Conservation (phyloP, 2,113 vertebrate species). For the Callipepla squamata region DNA sequence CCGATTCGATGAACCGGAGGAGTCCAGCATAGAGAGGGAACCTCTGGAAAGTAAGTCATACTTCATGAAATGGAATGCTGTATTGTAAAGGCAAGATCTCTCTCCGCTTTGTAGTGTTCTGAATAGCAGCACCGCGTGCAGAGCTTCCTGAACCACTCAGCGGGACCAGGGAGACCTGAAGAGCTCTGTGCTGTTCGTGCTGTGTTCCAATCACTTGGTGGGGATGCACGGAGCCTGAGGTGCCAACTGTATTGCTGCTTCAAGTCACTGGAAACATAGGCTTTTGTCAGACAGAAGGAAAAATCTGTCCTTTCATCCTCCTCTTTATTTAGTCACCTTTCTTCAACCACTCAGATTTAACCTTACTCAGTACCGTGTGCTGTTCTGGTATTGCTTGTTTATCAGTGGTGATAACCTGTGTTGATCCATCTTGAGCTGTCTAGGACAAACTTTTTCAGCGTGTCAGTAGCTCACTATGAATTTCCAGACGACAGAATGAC, state of each 20-base stretch:
- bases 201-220: neutral
- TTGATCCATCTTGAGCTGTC: neutral
- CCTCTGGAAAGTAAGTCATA: constrained; percentile 85
- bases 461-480: neutral
- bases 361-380: neutral
- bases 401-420: neutral
- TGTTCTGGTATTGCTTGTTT: neutral
- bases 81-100: neutral
- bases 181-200: fast-evolving
- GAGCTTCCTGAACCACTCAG: neutral
- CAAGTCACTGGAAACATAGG: neutral
- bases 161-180: neutral
- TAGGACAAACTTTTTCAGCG: neutral
- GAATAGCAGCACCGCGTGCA: neutral
- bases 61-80: neutral
- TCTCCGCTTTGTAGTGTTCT: neutral
- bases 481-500: neutral
- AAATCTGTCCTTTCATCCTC: no score
- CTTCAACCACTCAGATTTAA: neutral
- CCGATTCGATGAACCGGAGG: constrained; percentile 86
- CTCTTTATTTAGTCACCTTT: neutral
- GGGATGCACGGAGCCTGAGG: neutral
- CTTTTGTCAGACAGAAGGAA: neutral
- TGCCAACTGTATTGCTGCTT: neutral
- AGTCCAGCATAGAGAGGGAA: constrained; percentile 77